These are phyloP conservation scores for Chamaea fasciata DNA, from an alignment of 2,113 vertebrate species.

Conservation along the genomic window DNA sequence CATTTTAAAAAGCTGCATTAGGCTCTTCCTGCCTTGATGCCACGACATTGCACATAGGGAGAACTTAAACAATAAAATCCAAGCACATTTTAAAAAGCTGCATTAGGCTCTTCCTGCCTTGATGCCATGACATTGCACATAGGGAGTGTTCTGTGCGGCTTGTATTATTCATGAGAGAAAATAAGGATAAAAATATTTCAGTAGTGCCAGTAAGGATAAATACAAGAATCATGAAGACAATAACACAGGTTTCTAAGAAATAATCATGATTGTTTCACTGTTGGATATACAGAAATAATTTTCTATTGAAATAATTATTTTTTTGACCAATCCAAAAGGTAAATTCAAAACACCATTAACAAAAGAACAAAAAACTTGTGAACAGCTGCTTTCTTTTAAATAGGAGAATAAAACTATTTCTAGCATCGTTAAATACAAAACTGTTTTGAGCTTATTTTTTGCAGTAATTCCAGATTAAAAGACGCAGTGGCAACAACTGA, in stretches of 20 bases:
- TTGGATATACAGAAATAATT: neutral
- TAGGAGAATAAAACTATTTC: neutral
- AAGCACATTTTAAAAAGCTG: neutral
- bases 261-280: neutral
- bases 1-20: neutral
- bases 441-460: neutral
- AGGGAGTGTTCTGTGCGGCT: neutral
- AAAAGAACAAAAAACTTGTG: fast-evolving
- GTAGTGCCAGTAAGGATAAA: neutral
- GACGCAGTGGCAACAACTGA: neutral
- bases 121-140: neutral
- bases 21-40: neutral
- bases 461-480: neutral
- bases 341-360: neutral
- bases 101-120: neutral
- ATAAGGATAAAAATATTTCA: neutral
- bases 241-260: neutral
- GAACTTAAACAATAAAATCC: neutral
- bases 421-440: neutral
- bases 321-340: neutral
- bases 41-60: no score
- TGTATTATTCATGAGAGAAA: neutral
- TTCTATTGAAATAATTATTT: neutral
- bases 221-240: neutral
- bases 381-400: neutral